Evolutionary conservation across 2,797 vertebrate species (phyloP).

Genomic region (Emydoidea blandingii): DNA sequence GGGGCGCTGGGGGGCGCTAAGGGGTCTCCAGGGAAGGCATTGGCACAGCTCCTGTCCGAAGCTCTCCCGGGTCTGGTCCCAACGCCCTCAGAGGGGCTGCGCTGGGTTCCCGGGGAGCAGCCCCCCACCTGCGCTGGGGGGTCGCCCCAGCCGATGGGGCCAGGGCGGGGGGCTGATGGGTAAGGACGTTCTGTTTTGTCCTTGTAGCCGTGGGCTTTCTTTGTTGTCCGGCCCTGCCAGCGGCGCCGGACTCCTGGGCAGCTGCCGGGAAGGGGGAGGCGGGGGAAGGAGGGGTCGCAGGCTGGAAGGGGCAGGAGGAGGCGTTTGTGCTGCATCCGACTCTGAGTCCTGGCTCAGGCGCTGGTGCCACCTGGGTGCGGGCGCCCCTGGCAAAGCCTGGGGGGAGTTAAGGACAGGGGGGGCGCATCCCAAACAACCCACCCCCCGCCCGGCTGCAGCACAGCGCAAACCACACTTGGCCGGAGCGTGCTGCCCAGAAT

Average conservation of each 20-base stretch:
- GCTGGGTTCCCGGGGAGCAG: not conserved
- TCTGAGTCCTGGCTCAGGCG: not conserved
- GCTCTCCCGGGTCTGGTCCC: not conserved
- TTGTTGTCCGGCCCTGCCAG: conserved; percentile 24
- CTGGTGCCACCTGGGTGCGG: too few relatives aligned
- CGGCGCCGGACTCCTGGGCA: conserved; percentile 34
- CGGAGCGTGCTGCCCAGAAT: conserved; percentile 50
- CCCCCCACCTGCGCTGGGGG: not conserved
- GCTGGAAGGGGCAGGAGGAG: not conserved
- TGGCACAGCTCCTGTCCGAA: too few relatives aligned
- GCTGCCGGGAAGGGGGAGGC: not conserved
- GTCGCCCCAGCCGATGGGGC: not conserved
- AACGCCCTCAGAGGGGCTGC: not conserved
- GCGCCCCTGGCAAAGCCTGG: too few relatives aligned
- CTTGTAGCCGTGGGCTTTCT: conserved; percentile 13
- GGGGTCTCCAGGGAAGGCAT: too few relatives aligned
- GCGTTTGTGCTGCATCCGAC: not conserved
- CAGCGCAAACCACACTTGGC: conserved; percentile 62
- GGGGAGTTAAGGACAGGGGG: not conserved
- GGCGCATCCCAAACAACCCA: conserved; percentile 33
- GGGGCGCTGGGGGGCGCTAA: too few relatives aligned
- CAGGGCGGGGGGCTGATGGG: not conserved
- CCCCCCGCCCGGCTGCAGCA: not conserved
- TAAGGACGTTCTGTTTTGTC: conserved; percentile 57
- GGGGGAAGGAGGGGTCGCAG: too few relatives aligned